Conservation (phyloP, 2,113 vertebrate genomes). For the Callorhinus ursinus region DNA sequence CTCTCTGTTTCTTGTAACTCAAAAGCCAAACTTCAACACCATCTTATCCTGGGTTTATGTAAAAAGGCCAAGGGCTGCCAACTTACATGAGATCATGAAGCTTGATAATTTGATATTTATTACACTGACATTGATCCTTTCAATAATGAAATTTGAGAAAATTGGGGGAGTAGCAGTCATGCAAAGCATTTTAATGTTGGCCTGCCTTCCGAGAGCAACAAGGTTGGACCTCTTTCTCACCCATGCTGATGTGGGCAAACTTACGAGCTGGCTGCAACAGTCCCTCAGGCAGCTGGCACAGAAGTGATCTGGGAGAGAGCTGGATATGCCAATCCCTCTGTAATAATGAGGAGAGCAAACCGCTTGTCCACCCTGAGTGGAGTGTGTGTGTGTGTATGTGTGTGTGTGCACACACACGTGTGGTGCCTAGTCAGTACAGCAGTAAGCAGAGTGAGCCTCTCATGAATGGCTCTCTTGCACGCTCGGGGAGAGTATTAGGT, state of each 20-base stretch:
- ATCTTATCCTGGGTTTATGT: not conserved
- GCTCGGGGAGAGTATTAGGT: not conserved
- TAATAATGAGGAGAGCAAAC: not conserved
- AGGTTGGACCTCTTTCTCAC: not conserved
- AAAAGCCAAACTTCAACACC: not conserved
- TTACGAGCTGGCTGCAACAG: not conserved
- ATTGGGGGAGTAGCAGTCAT: not conserved
- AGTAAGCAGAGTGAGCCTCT: not conserved
- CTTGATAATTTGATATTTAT: constrained; percentile 29
- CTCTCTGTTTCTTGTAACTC: not conserved
- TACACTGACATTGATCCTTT: constrained; percentile 35
- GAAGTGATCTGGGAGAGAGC: not conserved
- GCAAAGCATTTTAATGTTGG: not conserved
- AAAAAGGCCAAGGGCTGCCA: constrained; percentile 22
- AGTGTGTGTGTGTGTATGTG: not conserved
- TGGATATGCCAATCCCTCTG: not conserved
- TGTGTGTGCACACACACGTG: not conserved
- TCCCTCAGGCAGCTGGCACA: not conserved
- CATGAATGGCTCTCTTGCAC: not conserved
- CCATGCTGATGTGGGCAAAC: not conserved
- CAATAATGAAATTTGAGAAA: constrained; percentile 46
- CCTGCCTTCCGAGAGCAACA: not conserved
- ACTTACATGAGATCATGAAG: not conserved
- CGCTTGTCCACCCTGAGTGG: not conserved
- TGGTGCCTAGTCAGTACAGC: not conserved